These are phyloP conservation scores for Polymixis lichenea DNA, from an alignment of 2,888 invertebrate species.

Conservation along the genomic window DNA sequence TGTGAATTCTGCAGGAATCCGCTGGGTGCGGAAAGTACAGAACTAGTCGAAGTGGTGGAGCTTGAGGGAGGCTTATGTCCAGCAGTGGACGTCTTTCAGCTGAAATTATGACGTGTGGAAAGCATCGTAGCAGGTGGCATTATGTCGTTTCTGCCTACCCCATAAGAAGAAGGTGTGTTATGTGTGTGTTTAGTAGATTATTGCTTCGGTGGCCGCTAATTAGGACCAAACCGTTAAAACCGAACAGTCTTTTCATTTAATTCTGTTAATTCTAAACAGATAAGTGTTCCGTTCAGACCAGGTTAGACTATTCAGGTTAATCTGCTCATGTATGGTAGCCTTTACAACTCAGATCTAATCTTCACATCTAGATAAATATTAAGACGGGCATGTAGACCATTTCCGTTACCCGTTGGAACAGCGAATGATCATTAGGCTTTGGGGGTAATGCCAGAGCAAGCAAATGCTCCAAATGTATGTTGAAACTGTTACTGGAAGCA, in stretches of 20 bases:
- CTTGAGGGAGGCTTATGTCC: too few species aligned
- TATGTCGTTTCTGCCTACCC: too few species aligned
- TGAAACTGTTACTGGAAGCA: constrained; percentile 21
- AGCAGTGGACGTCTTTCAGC: too few species aligned
- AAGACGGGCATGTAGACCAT: background rate
- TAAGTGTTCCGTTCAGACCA: background rate
- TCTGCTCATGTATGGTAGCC: background rate
- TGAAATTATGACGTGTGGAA: too few species aligned
- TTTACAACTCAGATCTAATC: constrained; percentile 5
- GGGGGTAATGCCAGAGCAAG: constrained; percentile 10
- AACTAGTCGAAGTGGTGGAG: too few species aligned
- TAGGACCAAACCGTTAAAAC: background rate
- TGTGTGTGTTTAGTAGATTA: background rate
- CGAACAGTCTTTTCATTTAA: background rate
- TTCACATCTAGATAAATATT: constrained; percentile 13
- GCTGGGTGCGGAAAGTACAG: too few species aligned
- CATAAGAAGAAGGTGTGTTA: too few species aligned
- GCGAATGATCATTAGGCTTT: constrained; percentile 16
- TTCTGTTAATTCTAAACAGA: too few species aligned
- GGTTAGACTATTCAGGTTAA: background rate
- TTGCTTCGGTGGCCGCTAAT: background rate
- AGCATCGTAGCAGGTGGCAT: too few species aligned
- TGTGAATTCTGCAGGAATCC: too few species aligned
- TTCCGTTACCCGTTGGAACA: constrained; percentile 8
- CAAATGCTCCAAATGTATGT: constrained; percentile 10